phyloP scores from a whole-genome alignment of 2,888 invertebrate species.

The Sminthurides aquaticus region DNA sequence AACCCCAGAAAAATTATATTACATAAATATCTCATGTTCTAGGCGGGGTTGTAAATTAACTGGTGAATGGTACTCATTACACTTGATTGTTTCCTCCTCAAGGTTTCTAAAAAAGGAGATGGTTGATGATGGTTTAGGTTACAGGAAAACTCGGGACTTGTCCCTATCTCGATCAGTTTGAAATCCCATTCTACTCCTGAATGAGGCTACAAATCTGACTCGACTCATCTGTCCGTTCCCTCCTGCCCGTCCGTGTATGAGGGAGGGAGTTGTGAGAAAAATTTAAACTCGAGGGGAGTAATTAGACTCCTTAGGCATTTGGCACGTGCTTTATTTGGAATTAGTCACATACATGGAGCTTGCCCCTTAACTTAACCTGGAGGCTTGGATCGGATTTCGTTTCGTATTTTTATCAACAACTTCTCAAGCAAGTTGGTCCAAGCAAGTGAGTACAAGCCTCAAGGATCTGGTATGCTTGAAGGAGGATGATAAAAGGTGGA shows the following conservation, averaged over 20 bases:
- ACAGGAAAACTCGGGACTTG: background rate
- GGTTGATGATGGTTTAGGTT: constrained; percentile 3
- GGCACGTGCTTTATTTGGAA: constrained; percentile 15
- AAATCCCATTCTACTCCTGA: no score
- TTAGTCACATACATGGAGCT: background rate
- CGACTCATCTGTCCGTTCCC: background rate
- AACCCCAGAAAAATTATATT: constrained; percentile 11
- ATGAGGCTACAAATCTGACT: background rate
- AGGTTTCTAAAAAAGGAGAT: constrained; percentile 17
- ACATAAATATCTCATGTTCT: constrained; percentile 4
- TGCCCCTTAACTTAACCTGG: background rate
- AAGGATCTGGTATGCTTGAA: no score
- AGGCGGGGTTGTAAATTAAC: constrained; percentile 17
- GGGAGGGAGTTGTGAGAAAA: background rate
- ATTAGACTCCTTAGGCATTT: constrained; percentile 14
- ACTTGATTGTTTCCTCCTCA: constrained; percentile 8
- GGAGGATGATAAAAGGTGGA: no score
- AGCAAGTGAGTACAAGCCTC: no score
- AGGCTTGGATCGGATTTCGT: background rate
- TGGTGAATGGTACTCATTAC: constrained; percentile 17
- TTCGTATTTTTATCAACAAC: background rate
- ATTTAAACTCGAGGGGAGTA: constrained; percentile 1
- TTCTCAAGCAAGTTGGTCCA: no score
- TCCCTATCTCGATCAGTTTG: no score
- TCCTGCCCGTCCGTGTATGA: background rate